These are phyloP conservation scores for Drosophila gaucha DNA, from an alignment of 2,888 invertebrate species.

Conservation along the genomic window DNA sequence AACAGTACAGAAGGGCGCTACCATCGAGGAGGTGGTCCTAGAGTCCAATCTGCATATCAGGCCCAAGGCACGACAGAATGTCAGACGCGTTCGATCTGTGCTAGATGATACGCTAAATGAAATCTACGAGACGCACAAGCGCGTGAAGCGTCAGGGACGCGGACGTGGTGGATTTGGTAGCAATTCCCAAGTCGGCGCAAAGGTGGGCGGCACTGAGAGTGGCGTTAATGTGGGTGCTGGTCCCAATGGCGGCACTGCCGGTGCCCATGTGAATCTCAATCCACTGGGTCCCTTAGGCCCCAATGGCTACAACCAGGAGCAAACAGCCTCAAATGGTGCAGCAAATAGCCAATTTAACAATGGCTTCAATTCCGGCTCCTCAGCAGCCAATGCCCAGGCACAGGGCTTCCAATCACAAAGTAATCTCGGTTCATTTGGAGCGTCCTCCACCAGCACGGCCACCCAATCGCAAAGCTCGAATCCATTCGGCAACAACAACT, in stretches of 20 bases:
- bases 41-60: constrained; percentile 85
- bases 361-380: constrained; percentile 70
- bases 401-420: constrained; percentile 83
- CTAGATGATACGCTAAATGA: constrained; percentile 31
- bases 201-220: constrained; percentile 49
- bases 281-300: constrained; percentile 47
- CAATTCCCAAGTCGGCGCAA: constrained; percentile 36
- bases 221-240: constrained; percentile 64
- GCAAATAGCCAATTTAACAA: constrained; percentile 68
- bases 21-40: constrained; percentile 86
- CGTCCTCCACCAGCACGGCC: constrained; percentile 82
- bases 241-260: constrained; percentile 56
- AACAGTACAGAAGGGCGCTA: constrained; percentile 73
- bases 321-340: constrained; percentile 80
- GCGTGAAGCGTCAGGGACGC: constrained; percentile 72
- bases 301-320: constrained; percentile 69
- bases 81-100: constrained; percentile 60
- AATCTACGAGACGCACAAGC: constrained; percentile 64
- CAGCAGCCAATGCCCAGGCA: constrained; percentile 82
- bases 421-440: constrained; percentile 82
- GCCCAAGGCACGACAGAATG: constrained; percentile 80
- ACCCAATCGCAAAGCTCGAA: constrained; percentile 81
- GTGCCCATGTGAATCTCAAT: constrained; percentile 58
- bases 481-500: constrained; percentile 71
- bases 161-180: constrained; percentile 2